Percentiles rank a stretch among this genome's conserved stretches.
These are phyloP conservation scores for Podarcis siculus DNA, from an alignment of 2,797 vertebrate species.

Conservation along the genomic window DNA sequence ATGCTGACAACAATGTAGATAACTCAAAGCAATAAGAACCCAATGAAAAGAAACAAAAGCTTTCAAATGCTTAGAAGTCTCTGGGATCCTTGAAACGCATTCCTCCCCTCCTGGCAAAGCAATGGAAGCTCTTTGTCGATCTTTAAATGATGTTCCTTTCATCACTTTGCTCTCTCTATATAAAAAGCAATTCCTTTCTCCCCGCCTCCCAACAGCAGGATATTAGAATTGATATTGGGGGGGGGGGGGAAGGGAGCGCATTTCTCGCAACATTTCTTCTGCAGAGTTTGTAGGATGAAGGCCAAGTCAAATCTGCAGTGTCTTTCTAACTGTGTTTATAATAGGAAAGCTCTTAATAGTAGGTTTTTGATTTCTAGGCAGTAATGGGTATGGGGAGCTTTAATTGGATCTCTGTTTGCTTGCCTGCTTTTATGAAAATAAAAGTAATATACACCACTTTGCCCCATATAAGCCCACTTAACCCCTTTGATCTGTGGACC, in stretches of 20 bases:
- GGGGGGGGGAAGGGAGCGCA: background rate
- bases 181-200: background rate
- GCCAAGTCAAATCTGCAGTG: background rate
- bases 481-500: too few species aligned
- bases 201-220: background rate
- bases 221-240: background rate
- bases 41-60: conserved; percentile 27
- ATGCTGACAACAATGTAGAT: conserved; percentile 20
- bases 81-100: conserved; percentile 1
- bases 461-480: too few species aligned
- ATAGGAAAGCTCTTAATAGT: background rate
- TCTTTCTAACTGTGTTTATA: background rate
- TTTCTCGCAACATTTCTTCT: background rate
- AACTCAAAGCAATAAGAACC: background rate
- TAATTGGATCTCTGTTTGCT: too few species aligned
- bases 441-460: too few species aligned
- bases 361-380: conserved; percentile 9
- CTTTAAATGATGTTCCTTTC: conserved; percentile 21
- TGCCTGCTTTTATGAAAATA: too few species aligned
- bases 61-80: conserved; percentile 19
- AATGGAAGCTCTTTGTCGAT: background rate
- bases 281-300: background rate
- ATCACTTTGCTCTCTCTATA: background rate
- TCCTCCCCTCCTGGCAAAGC: background rate
- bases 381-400: background rate